A percentile compares a stretch with the other conserved stretches of the same genome.
Conservation (phyloP, 2,113 vertebrate species). For the Myanophis thanlyinensis region DNA sequence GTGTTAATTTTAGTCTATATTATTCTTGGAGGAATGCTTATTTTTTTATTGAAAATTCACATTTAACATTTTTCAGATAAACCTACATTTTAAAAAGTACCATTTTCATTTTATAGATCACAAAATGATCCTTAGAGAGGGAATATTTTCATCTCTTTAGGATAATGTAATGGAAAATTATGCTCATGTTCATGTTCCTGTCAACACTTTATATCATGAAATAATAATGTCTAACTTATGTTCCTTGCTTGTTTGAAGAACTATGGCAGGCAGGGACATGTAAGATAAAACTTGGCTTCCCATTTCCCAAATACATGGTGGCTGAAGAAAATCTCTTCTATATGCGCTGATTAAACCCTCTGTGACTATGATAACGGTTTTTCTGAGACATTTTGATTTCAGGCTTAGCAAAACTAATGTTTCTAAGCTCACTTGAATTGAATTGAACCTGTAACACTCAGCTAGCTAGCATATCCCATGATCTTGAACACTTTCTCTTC, state of each 20-base stretch:
- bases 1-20: not conserved
- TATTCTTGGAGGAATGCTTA: not conserved
- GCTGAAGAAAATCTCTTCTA: not conserved
- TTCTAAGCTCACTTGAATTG: not conserved
- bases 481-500: slow-evolving; percentile 11
- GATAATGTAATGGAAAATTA: not conserved
- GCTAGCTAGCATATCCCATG: fast-evolving
- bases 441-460: not conserved
- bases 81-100: not conserved
- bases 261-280: not conserved
- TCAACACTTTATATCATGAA: not conserved
- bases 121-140: not conserved
- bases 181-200: not conserved
- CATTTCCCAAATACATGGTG: not conserved
- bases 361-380: not conserved
- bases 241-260: not conserved
- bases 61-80: not conserved
- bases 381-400: not conserved
- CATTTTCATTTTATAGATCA: not conserved
- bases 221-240: not conserved
- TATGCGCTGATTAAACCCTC: not conserved
- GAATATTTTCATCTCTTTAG: not conserved
- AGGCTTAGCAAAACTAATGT: not conserved
- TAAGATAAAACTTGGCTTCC: not conserved
- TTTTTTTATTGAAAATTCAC: not conserved